Base-by-base conservation (phyloP, 2,113 vertebrate genomes). In the Xyrauchen texanus region DNA sequence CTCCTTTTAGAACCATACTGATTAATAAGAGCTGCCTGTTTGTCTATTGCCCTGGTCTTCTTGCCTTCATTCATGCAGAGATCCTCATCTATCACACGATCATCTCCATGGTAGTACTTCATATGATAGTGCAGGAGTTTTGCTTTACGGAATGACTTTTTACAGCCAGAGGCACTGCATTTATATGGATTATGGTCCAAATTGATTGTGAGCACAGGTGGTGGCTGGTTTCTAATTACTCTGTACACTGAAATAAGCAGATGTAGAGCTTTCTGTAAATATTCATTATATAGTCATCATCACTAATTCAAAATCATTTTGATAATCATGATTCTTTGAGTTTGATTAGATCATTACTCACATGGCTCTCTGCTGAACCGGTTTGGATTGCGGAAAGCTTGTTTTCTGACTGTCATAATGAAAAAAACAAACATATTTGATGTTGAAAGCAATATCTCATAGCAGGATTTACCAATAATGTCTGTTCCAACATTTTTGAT, bases 71-170 rank as follows among this genome's bases (percentile, higher is more conserved):
- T 86, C 85, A 93, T 90, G 81, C 85, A 93, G 77, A 90, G 91
- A 16, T 94, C 95, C 49, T 89, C 91, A 82, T 96, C 95, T 66
- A 86, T 85, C 51, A 90, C 91, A 80, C 94, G 94, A 69, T 97
- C 96, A 85, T 96, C 94, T 4, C 96, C 96, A 47, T 99, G 97
- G 88, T 98, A 99, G 88, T 98, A 99, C 86, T 99, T 99, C 95
- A 98, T 96, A 79, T 99, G 97, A 92, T 98, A 99, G 90, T 99
- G 94, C 86, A 98, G 88, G 76, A 99, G 88, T 89, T 98, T 99
- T 78, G 96, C 96, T 91, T 98, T 99, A 83, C 96, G 95, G 89
- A 98, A 99, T 82, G 93, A 95, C 91, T 99, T 99, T 63, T 92
- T 91, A 90, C 97, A 99, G 88, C 97, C 95, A 52, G 94, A 91